phyloP scores from a whole-genome alignment of 2,888 invertebrate genomes.

The Macrosoma leucophasiata region DNA sequence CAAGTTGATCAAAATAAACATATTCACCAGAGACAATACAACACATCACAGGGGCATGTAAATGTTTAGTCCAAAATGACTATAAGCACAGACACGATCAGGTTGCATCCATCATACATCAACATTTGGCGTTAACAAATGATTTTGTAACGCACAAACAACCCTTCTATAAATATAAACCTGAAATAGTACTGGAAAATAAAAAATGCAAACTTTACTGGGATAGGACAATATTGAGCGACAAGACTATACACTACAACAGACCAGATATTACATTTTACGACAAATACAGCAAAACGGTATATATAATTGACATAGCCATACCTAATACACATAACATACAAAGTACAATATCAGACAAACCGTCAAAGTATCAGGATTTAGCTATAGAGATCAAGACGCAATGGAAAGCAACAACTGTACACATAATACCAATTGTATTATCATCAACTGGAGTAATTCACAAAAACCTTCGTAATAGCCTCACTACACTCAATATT shows the following conservation, averaged over 20 bases:
- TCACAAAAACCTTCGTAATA: not conserved
- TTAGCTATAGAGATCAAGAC: not conserved
- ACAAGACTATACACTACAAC: constrained; percentile 6
- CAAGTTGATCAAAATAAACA: too few species aligned
- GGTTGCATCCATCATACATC: constrained; percentile 9
- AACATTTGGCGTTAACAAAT: constrained; percentile 9
- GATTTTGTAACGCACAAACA: constrained; percentile 3
- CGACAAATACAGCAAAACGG: constrained; percentile 1
- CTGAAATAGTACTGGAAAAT: not conserved
- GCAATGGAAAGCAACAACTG: not conserved
- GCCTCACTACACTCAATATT: not conserved
- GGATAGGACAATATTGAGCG: constrained; percentile 8
- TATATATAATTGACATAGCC: constrained; percentile 1
- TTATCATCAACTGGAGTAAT: not conserved
- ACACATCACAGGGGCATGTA: constrained; percentile 14
- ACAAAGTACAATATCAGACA: not conserved
- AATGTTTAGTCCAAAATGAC: constrained; percentile 9
- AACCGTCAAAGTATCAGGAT: not conserved
- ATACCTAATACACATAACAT: not conserved
- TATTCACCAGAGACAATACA: constrained; percentile 9
- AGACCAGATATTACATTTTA: constrained; percentile 1
- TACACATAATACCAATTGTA: not conserved
- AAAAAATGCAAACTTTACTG: constrained; percentile 1
- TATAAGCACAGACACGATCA: constrained; percentile 16
- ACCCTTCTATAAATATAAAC: constrained; percentile 4